Evolutionary conservation across 1,140 invertebrate genomes (phyloP).

Genomic region (Stenopsyche tienmushanensis): DNA sequence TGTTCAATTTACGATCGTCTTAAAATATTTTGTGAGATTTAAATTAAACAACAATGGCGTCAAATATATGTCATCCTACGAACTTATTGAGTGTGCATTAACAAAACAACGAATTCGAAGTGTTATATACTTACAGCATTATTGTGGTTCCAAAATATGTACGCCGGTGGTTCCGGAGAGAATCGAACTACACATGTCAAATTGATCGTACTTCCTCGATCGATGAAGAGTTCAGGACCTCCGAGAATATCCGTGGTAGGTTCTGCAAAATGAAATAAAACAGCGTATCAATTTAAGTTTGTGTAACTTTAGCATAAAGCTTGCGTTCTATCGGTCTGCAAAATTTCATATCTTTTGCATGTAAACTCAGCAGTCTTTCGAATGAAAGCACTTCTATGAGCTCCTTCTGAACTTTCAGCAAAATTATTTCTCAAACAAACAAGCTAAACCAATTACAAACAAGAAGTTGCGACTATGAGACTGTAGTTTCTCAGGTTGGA

Average conservation of each 20-base stretch:
- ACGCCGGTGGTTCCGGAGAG: conserved; percentile 87
- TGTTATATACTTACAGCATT: conserved; percentile 66
- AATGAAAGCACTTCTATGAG: neutral
- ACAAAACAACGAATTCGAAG: neutral
- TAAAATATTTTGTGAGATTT: too few species aligned
- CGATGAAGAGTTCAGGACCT: conserved; percentile 85
- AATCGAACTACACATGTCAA: conserved; percentile 87
- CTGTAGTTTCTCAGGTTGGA: too few species aligned
- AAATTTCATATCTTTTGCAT: neutral
- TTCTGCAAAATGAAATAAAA: conserved; percentile 63
- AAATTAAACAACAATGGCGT: too few species aligned
- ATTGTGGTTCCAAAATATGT: conserved; percentile 92
- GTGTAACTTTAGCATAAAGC: too few species aligned
- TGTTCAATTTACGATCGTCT: too few species aligned
- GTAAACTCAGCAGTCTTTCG: neutral
- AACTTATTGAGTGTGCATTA: too few species aligned
- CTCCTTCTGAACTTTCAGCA: neutral
- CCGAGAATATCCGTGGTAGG: conserved; percentile 87
- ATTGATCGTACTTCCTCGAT: conserved; percentile 89
- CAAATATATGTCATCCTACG: too few species aligned
- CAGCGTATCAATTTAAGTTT: neutral
- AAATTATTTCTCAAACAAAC: conserved; percentile 12
- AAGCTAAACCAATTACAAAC: conserved; percentile 7
- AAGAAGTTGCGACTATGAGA: neutral
- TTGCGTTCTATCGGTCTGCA: neutral